Percentiles rank a stretch among this genome's conserved stretches.
These are phyloP conservation scores for Suillia variegata DNA, from an alignment of 2,888 invertebrate genomes.

Conservation along the genomic window DNA sequence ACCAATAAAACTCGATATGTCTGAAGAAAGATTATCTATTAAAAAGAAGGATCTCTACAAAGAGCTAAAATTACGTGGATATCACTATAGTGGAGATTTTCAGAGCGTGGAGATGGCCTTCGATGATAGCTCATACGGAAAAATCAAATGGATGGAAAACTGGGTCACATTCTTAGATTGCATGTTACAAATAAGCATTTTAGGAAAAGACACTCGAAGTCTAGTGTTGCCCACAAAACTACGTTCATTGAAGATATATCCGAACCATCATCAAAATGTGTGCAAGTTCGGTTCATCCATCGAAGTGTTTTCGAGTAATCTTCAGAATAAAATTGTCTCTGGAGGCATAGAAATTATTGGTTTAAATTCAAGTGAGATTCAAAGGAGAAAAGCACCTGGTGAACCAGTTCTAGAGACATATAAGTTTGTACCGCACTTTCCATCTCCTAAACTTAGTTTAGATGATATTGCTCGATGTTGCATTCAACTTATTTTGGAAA, in stretches of 20 bases:
- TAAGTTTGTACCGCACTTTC: slow-evolving; percentile 70
- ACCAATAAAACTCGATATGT: slow-evolving; percentile 11
- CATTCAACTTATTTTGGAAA: slow-evolving; percentile 74
- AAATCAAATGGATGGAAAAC: slow-evolving; percentile 71
- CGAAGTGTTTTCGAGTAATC: slow-evolving; percentile 32
- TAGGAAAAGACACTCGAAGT: slow-evolving; percentile 70
- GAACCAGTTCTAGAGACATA: slow-evolving; percentile 76
- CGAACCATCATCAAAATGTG: slow-evolving; percentile 62
- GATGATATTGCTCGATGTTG: slow-evolving; percentile 65
- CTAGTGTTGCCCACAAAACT: slow-evolving; percentile 76
- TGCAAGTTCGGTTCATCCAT: slow-evolving; percentile 53
- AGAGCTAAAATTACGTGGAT: slow-evolving; percentile 71
- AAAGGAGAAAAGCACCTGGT: slow-evolving; percentile 69
- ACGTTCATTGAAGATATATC: slow-evolving; percentile 70
- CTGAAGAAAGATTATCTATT: slow-evolving; percentile 43
- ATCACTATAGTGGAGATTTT: slow-evolving; percentile 62
- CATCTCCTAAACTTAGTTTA: slow-evolving; percentile 30
- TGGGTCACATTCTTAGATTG: slow-evolving; percentile 88
- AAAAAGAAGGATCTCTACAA: slow-evolving; percentile 69
- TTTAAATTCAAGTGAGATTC: slow-evolving; percentile 73
- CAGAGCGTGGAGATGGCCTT: slow-evolving; percentile 36
- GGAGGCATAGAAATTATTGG: slow-evolving; percentile 79
- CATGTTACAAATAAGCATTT: slow-evolving; percentile 78
- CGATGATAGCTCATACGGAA: slow-evolving; percentile 38
- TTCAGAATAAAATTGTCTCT: slow-evolving; percentile 59